Conservation (phyloP, 2,888 invertebrate genomes). For the Uropetala carovei region DNA sequence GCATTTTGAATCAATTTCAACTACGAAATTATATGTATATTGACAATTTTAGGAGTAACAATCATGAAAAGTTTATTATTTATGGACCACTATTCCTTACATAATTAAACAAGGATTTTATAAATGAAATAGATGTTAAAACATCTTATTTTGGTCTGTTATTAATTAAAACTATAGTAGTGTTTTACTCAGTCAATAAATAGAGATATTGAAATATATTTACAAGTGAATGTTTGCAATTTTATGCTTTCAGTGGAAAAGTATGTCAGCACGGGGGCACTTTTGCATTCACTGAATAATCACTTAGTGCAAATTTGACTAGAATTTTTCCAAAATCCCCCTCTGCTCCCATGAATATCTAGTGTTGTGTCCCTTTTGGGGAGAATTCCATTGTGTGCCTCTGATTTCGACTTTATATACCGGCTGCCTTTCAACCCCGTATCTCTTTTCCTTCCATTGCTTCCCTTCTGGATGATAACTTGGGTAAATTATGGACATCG, state of each 20-base stretch:
- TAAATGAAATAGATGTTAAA: background rate
- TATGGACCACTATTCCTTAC: background rate
- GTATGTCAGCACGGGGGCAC: slow-evolving; percentile 11
- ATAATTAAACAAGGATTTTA: background rate
- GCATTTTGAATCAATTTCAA: background rate
- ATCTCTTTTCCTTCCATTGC: slow-evolving; percentile 60
- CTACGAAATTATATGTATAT: background rate
- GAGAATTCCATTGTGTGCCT: slow-evolving; percentile 3
- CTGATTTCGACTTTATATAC: background rate
- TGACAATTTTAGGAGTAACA: background rate
- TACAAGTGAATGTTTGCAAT: background rate
- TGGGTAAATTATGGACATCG: slow-evolving; percentile 52
- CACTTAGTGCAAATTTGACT: background rate
- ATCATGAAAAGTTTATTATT: background rate
- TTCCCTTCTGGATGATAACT: slow-evolving; percentile 61
- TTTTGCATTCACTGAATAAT: background rate
- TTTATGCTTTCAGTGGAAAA: background rate
- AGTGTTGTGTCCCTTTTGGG: background rate
- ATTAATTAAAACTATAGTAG: background rate
- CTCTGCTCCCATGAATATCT: background rate
- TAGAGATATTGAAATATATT: background rate
- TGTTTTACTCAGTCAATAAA: background rate
- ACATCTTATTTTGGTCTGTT: background rate
- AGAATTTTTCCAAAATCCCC: background rate
- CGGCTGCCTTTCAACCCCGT: slow-evolving; percentile 53